Evolutionary conservation across 2,888 invertebrate genomes (phyloP), one percentile per base, ranked within the genome.

Genomic region (Leptopterna dolabrata): DNA sequence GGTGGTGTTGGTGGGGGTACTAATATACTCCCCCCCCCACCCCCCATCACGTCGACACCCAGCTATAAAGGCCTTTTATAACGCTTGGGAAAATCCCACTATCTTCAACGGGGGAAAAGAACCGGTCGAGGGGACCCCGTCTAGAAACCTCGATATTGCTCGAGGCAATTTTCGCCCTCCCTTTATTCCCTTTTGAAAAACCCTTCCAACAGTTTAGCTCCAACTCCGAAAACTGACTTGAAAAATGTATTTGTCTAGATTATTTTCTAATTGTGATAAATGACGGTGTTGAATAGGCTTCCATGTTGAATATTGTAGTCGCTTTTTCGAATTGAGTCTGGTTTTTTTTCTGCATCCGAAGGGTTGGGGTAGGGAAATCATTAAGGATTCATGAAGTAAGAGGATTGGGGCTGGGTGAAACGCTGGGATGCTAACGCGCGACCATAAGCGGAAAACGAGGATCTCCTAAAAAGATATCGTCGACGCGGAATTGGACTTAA

Each of bases 211-310:
- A 76, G 36, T 76, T 76, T 76, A 30, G 41, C 19, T 19, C 29
- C 73, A 9, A 30, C 73, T 76, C 41, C 36, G 36, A 30, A 30
- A 36, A 76, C 73, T 30, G 30, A 30, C 41, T 78, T 78, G 43
- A 45, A 78, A 78, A 78, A 78, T 78, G 78, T 78, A 45, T 45
- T 83, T 45, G 70, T 36, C 78, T 41, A 41, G 76, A 76, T 86
- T 86, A 86, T 76, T 86, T 76, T 76, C 76, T 76, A 55, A 86
- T 86, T 86, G 30, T 47, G 86, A 86, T 76, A 76, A 76, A 86
- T 76, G 86, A 86, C 13, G 51, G 86, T 13, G 55, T 83, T 83
- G 76, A 83, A 83, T 27, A 71, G 83, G 29, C 51, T 63, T 36
- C 83, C 43, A 16, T 29, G 43, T 70, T 83, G 71, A 71, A 83